Conservation (phyloP, 2,888 invertebrate genomes). For the Odontocolon sp. region DNA sequence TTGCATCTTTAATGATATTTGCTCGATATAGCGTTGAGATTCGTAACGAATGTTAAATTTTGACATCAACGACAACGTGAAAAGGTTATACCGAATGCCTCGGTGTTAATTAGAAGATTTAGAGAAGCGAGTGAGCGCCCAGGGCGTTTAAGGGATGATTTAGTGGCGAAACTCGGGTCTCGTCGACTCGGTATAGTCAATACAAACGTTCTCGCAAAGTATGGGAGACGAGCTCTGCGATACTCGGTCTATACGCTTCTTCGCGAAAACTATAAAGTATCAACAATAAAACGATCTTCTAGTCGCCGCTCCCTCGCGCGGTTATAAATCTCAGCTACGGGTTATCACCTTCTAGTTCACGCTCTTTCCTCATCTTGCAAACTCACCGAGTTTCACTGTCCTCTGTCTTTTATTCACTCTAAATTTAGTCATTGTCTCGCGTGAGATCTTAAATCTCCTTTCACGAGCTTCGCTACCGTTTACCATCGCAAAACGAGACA, state of each 20-base stretch:
- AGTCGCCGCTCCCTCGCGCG: conserved; percentile 45
- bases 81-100: neutral
- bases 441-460: conserved; percentile 69
- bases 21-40: neutral
- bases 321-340: conserved; percentile 71
- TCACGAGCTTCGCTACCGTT: conserved; percentile 68
- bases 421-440: conserved; percentile 74
- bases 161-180: conserved; percentile 53
- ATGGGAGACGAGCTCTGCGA: conserved; percentile 5
- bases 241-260: conserved; percentile 14
- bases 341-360: conserved; percentile 57
- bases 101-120: conserved; percentile 67
- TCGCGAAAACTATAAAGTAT: conserved; percentile 68
- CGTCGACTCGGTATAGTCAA: conserved; percentile 18
- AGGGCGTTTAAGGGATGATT: conserved; percentile 71
- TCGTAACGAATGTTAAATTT: neutral
- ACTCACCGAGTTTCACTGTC: conserved; percentile 52
- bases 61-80: neutral
- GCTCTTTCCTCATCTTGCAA: conserved; percentile 37
- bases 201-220: neutral
- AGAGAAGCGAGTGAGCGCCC: conserved; percentile 49
- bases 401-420: conserved; percentile 60
- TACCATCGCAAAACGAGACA: conserved; percentile 41
- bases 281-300: conserved; percentile 70
- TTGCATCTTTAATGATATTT: neutral